Percentiles rank a stretch among this genome's conserved stretches.
These are phyloP conservation scores for Aethes cnicana DNA, from an alignment of 2,888 invertebrate genomes.

Conservation along the genomic window DNA sequence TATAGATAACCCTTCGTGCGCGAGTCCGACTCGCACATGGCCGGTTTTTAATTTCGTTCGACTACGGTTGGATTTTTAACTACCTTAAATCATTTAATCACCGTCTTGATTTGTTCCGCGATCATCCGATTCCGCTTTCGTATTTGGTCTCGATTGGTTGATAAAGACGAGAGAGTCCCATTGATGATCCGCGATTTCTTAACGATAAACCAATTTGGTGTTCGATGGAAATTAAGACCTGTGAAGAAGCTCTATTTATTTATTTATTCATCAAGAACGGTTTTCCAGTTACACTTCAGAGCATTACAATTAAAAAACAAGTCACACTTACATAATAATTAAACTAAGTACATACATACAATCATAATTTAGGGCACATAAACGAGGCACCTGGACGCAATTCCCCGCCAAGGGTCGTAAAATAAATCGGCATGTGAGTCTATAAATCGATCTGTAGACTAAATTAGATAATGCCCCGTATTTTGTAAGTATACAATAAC, in stretches of 20 bases:
- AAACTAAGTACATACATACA: background rate
- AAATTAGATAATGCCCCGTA: no score
- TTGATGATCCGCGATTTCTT: conserved; percentile 12
- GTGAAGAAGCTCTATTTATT: background rate
- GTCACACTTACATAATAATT: background rate
- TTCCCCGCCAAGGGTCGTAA: no score
- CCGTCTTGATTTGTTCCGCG: conserved; percentile 24
- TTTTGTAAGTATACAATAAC: background rate
- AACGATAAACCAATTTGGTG: conserved; percentile 7
- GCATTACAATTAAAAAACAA: background rate
- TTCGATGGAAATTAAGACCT: background rate
- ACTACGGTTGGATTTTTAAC: conserved; percentile 5
- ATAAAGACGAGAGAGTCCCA: conserved; percentile 16
- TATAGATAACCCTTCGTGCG: no score
- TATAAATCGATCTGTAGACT: no score
- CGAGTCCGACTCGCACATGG: no score
- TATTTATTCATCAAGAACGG: no score
- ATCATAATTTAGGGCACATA: no score
- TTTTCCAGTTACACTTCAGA: no score
- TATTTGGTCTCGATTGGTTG: conserved; percentile 18
- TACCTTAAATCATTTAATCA: conserved; percentile 18
- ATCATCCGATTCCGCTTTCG: conserved; percentile 22
- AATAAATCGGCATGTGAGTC: no score
- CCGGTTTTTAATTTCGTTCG: conserved; percentile 16
- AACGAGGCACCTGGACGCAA: no score